Evolutionary conservation across 2,888 invertebrate genomes (phyloP), one percentile per base, ranked within the genome.

Genomic region (Cenopis cana): DNA sequence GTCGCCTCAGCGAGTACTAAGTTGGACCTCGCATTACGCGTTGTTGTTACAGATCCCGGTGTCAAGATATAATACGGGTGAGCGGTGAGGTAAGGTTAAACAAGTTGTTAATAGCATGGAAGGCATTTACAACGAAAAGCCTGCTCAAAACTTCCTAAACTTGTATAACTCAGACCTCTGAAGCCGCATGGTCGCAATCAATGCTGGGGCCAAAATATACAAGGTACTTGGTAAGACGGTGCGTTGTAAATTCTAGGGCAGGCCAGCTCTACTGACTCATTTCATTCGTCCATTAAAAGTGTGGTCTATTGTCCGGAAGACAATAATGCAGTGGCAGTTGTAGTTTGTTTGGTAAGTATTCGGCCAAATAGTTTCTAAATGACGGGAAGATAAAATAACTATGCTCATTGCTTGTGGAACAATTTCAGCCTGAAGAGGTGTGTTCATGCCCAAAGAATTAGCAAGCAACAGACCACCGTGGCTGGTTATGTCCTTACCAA

Each of bases 281-380:
- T 46, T 29, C 17, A 60, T 60, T 60, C 11, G 29, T 17, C 49
- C 61, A 69, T 62, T 55, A 69, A 62, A 46, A 46, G 17, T 46
- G 20, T 5, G 46, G 55, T 61, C 46, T 17, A 11, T 68, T 20
- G 36, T 38, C 38, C 8, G 36, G n/a, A 17, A 17, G 4, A 33
- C 17, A 20, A 24, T 24, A 20, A 33, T 33, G 33, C 33, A 33
- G 33, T 33, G 8, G 33, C 33, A 33, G 33, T 33, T 33, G 33
- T n/a, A 46, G 1, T 46, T 46, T n/a, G 46, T 41, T 14, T n/a
- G 46, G 14, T 14, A 41, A 14, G 14, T 46, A 46, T 8, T 38
- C 12, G 38, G 12, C 38, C 1, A n/a, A 8, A 8, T 41, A 14
- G 14, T 46, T 46, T 46, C 33, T 1, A 33, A 33, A 5, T 3